Conservation (phyloP, 2,888 invertebrate genomes). For the Choreutis nemorana region DNA sequence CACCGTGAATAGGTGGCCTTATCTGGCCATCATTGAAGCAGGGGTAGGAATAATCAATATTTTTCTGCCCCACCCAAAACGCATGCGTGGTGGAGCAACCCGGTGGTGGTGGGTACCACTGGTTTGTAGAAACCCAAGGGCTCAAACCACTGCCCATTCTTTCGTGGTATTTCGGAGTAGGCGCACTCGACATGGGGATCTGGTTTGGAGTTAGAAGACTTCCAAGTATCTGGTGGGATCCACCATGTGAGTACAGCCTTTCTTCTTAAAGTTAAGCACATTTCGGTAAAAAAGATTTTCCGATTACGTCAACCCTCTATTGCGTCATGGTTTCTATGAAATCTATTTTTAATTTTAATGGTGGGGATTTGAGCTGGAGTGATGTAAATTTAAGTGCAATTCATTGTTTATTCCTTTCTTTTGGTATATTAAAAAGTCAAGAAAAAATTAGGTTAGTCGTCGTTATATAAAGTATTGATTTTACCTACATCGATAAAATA, state of each 20-base stretch:
- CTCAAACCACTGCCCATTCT: conserved; percentile 41
- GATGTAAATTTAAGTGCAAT: too few relatives aligned
- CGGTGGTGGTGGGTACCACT: conserved; percentile 50
- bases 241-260: conserved; percentile 20
- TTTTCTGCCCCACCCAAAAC: conserved; percentile 43
- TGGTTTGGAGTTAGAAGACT: conserved; percentile 8
- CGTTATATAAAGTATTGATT: too few relatives aligned
- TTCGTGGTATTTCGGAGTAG: conserved; percentile 22
- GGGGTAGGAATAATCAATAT: conserved; percentile 58
- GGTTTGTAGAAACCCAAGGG: conserved; percentile 34
- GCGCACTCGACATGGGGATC: conserved; percentile 15
- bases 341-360: too few relatives aligned
- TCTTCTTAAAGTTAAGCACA: neutral
- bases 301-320: too few relatives aligned
- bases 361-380: too few relatives aligned
- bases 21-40: conserved; percentile 50
- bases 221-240: conserved; percentile 9
- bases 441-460: too few relatives aligned
- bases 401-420: too few relatives aligned
- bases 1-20: conserved; percentile 40
- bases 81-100: conserved; percentile 50
- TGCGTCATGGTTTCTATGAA: too few relatives aligned
- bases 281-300: too few relatives aligned
- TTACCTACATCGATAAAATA: too few relatives aligned
- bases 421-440: too few relatives aligned